Conservation (phyloP, 2,113 vertebrate species). For the Diadophis punctatus region DNA sequence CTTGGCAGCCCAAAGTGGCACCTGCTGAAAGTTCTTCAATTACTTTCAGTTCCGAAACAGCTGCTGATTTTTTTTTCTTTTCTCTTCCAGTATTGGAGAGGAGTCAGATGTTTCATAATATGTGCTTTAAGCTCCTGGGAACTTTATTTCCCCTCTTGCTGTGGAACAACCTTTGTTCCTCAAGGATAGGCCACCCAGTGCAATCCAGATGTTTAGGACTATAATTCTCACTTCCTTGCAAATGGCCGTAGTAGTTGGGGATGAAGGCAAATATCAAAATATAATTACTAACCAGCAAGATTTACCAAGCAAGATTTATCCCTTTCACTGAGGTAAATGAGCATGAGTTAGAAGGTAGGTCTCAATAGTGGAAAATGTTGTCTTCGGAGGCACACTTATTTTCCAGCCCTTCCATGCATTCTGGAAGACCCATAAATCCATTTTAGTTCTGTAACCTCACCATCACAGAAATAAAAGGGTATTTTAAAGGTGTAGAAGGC, state of each 20-base stretch:
- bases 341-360: not conserved
- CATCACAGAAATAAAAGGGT: not conserved
- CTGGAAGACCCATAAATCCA: not conserved
- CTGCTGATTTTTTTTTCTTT: rapidly evolving
- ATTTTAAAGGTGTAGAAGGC: not conserved
- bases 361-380: not conserved
- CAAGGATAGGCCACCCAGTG: not conserved
- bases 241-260: not conserved
- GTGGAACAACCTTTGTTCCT: not conserved
- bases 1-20: conserved; percentile 34
- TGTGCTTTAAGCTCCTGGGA: not conserved
- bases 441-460: not conserved
- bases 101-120: not conserved
- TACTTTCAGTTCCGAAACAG: conserved; percentile 12
- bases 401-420: not conserved
- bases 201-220: not conserved
- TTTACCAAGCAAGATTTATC: not conserved
- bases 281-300: not conserved
- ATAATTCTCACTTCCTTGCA: not conserved
- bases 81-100: not conserved
- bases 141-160: not conserved
- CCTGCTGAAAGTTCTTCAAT: conserved; percentile 27
- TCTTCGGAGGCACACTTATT: not conserved
- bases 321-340: not conserved
- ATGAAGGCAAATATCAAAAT: not conserved